phyloP scores from a whole-genome alignment of 2,797 vertebrate genomes.

The Harpagifer antarcticus region DNA sequence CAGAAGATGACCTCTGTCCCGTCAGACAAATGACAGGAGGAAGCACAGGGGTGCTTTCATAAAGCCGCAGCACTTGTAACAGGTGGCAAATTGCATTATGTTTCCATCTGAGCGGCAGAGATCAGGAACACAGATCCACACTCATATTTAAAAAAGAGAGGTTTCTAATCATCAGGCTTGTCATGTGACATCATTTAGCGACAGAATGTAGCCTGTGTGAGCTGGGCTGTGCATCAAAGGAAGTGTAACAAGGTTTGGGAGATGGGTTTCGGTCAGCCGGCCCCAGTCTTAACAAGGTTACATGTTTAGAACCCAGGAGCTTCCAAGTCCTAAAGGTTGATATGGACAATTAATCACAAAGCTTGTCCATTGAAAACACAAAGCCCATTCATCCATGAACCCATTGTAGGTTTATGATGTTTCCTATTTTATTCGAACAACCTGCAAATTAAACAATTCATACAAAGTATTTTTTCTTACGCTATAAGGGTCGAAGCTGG shows the following conservation, averaged over 20 bases:
- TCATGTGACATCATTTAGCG: conserved; percentile 85
- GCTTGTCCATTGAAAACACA: conserved; percentile 66
- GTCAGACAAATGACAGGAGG: conserved; percentile 82
- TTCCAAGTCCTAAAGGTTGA: conserved; percentile 78
- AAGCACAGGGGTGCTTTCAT: conserved; percentile 82
- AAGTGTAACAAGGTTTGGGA: conserved; percentile 84
- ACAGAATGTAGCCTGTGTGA: conserved; percentile 78
- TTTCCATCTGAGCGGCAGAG: conserved; percentile 79
- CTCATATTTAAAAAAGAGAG: conserved; percentile 82
- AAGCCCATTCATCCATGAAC: conserved; percentile 55
- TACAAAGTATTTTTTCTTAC: not conserved
- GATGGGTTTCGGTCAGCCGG: conserved; percentile 81
- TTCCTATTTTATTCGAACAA: conserved; percentile 46
- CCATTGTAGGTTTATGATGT: conserved; percentile 46
- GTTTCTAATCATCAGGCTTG: conserved; percentile 85
- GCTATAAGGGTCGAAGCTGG: not conserved
- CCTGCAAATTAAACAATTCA: conserved; percentile 32
- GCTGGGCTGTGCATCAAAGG: conserved; percentile 82
- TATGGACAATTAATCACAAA: conserved; percentile 77
- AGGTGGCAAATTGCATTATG: conserved; percentile 86
- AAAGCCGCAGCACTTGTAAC: conserved; percentile 85
- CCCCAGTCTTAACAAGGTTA: conserved; percentile 85
- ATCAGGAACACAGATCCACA: conserved; percentile 79
- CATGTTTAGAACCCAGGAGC: conserved; percentile 76
- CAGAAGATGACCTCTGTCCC: conserved; percentile 77